Conservation (phyloP, 2,888 invertebrate species). For the Mesoligia furuncula region DNA sequence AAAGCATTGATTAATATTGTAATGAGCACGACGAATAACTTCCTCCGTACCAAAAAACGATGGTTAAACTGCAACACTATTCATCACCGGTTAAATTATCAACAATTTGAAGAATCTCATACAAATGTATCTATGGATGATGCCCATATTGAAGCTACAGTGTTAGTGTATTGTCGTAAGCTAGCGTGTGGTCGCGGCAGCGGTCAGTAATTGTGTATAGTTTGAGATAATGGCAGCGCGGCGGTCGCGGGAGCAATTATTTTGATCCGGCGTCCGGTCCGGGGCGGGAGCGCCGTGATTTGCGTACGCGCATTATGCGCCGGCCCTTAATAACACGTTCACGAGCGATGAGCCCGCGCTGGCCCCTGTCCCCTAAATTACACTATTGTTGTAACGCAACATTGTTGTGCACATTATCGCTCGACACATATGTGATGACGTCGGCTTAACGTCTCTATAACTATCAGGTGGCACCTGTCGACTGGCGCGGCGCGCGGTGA, state of each 20-base stretch:
- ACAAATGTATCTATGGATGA: conserved; percentile 36
- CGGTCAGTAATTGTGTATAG: conserved; percentile 86
- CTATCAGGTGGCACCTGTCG: conserved; percentile 17
- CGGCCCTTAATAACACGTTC: conserved; percentile 72
- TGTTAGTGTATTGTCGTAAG: conserved; percentile 6
- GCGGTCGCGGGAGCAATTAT: conserved; percentile 84
- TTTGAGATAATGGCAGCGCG: conserved; percentile 80
- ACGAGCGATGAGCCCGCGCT: conserved; percentile 50
- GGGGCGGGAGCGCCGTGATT: conserved; percentile 76
- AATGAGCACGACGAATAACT: conserved; percentile 82
- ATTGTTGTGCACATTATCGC: conserved; percentile 24
- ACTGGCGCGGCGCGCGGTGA: too few relatives aligned
- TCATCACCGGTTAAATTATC: conserved; percentile 2
- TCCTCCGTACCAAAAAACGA: conserved; percentile 64
- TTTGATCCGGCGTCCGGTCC: conserved; percentile 76
- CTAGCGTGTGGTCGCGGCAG: conserved; percentile 60
- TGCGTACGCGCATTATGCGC: conserved; percentile 79
- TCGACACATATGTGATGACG: conserved; percentile 20
- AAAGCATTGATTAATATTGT: conserved; percentile 87
- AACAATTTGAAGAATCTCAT: neutral
- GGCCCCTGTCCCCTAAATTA: conserved; percentile 70
- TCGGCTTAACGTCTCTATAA: conserved; percentile 37
- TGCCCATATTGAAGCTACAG: neutral
- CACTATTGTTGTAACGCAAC: conserved; percentile 60
- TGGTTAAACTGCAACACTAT: neutral